These are phyloP conservation scores for Brachypteracias leptosomus DNA, from an alignment of 2,113 vertebrate species.

Conservation along the genomic window DNA sequence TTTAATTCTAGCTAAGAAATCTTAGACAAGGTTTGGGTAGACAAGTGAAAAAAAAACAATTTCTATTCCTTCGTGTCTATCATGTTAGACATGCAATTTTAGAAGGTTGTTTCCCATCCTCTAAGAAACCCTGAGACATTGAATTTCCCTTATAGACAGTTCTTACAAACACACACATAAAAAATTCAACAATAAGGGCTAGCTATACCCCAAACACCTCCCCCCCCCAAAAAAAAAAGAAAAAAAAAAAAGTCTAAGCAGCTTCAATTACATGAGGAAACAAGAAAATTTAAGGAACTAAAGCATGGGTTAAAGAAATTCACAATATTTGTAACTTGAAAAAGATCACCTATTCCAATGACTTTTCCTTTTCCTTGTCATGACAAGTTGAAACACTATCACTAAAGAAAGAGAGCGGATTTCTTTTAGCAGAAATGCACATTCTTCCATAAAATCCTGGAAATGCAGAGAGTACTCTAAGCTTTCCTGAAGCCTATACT, in stretches of 20 bases:
- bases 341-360: fast-evolving
- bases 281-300: background rate
- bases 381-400: background rate
- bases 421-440: background rate
- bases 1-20: background rate
- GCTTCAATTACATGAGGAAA: background rate
- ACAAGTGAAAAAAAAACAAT: background rate
- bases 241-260: background rate
- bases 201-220: background rate
- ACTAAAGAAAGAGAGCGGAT: background rate
- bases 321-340: background rate
- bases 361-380: background rate
- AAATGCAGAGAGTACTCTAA: background rate
- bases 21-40: background rate
- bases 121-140: background rate
- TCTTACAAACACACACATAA: background rate
- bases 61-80: background rate
- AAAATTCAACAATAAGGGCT: background rate
- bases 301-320: background rate
- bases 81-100: background rate
- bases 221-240: too few species aligned
- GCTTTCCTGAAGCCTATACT: background rate
- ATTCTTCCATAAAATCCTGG: background rate
- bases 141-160: background rate
- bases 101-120: background rate